These are phyloP conservation scores for Paracentrotus lividus DNA, from an alignment of 53 echinoderm and acorn worm genomes.

Conservation along the genomic window DNA sequence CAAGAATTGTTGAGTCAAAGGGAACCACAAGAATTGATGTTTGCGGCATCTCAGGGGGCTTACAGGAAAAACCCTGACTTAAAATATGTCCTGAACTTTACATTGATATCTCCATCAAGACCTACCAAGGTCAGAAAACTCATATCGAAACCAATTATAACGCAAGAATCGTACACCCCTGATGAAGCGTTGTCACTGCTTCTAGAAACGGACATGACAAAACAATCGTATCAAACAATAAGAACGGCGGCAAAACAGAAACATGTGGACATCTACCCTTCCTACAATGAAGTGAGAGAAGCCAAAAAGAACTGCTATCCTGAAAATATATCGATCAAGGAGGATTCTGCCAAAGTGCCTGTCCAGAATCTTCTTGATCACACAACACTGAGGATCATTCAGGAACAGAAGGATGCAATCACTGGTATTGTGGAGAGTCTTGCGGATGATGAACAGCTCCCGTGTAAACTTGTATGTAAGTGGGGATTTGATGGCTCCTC, in stretches of 20 bases:
- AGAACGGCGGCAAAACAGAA: constrained; percentile 70
- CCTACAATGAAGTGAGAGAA: constrained; percentile 70
- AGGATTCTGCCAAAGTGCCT: constrained; percentile 68
- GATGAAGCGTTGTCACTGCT: constrained; percentile 76
- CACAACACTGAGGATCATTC: constrained; percentile 65
- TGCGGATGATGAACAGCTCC: constrained; percentile 29
- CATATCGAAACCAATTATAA: constrained; percentile 39
- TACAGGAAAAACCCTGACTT: constrained; percentile 72
- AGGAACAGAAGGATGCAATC: constrained; percentile 59
- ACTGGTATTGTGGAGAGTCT: too few relatives aligned
- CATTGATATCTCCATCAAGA: constrained; percentile 70
- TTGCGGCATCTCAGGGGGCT: constrained; percentile 58
- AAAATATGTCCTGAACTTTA: constrained; percentile 75
- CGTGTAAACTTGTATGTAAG: constrained; percentile 68
- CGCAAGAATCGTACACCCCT: constrained; percentile 58
- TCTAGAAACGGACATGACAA: constrained; percentile 73
- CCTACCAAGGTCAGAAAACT: constrained; percentile 72
- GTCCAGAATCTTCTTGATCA: constrained; percentile 65
- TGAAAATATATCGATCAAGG: constrained; percentile 63
- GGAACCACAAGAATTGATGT: too few relatives aligned
- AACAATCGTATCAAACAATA: constrained; percentile 74
- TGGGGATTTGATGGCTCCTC: constrained; percentile 78
- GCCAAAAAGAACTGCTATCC: constrained; percentile 76
- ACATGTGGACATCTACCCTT: constrained; percentile 71
- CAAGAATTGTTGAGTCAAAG: too few relatives aligned